A percentile compares a stretch with the other conserved stretches of the same genome.
These are phyloP conservation scores for Gymnoscopelus braueri DNA, from an alignment of 2,797 vertebrate species.

Conservation along the genomic window DNA sequence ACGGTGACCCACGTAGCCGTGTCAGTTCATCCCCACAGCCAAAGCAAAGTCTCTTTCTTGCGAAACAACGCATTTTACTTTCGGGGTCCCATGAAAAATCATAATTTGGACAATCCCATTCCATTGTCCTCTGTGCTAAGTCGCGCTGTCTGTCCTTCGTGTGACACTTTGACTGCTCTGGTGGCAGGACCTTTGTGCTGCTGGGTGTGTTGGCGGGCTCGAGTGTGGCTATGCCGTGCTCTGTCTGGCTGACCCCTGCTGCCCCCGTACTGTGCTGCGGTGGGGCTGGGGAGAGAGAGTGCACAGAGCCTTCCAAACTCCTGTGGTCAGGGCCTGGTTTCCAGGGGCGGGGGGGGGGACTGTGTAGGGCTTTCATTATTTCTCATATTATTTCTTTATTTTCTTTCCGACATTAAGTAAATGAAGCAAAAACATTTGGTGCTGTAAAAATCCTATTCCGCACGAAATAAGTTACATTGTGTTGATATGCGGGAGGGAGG, in stretches of 20 bases:
- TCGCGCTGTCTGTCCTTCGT: background rate
- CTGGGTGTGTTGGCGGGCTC: conserved; percentile 35
- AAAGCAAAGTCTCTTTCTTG: background rate
- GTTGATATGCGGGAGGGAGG: conserved; percentile 53
- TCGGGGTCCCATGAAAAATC: background rate
- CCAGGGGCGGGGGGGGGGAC: conserved; percentile 44
- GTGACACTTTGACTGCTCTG: conserved; percentile 13
- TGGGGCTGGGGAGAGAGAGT: conserved; percentile 45
- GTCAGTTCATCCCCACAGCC: background rate
- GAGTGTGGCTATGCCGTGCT: conserved; percentile 30
- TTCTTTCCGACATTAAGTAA: conserved; percentile 71
- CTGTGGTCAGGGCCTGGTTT: conserved; percentile 62
- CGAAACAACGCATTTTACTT: background rate
- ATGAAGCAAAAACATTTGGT: conserved; percentile 68
- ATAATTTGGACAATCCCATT: conserved; percentile 1
- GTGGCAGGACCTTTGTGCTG: conserved; percentile 19
- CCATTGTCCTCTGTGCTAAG: background rate
- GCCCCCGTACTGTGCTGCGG: conserved; percentile 54
- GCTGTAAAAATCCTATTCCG: conserved; percentile 65
- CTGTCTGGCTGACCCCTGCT: conserved; percentile 58
- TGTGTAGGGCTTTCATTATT: conserved; percentile 62
- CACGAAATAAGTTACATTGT: conserved; percentile 70
- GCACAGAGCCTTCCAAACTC: conserved; percentile 63
- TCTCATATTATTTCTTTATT: conserved; percentile 67
- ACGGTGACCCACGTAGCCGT: background rate